Percentiles rank a stretch among this genome's conserved stretches.
These are phyloP conservation scores for Dallia pectoralis DNA, from an alignment of 2,797 vertebrate species.

Conservation along the genomic window DNA sequence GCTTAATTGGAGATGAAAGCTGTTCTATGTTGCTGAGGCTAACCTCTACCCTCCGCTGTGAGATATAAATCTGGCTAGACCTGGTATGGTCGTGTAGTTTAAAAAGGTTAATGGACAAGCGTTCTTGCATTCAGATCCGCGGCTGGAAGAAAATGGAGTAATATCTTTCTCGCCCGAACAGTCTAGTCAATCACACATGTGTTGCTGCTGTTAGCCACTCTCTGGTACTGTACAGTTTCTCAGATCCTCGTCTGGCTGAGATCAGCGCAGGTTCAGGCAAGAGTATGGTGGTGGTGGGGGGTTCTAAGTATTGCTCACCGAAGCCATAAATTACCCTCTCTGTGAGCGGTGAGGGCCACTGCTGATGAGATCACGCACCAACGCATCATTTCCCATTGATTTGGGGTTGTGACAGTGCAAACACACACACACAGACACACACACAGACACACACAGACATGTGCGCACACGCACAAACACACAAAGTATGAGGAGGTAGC, in stretches of 20 bases:
- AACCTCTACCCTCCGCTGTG: not conserved
- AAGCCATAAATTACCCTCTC: slow-evolving; percentile 70
- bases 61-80: not conserved
- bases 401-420: slow-evolving; percentile 37
- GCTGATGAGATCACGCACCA: slow-evolving; percentile 69
- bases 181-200: not conserved
- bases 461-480: slow-evolving; percentile 4
- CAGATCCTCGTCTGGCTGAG: slow-evolving; percentile 3
- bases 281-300: not conserved
- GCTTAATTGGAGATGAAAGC: not conserved
- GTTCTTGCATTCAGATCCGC: slow-evolving; percentile 1
- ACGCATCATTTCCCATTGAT: slow-evolving; percentile 71
- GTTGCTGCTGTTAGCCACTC: not conserved
- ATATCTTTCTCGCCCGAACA: not conserved
- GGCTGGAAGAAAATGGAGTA: not conserved
- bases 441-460: slow-evolving; percentile 1
- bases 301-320: slow-evolving; percentile 58
- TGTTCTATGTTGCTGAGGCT: not conserved
- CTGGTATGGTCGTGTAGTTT: not conserved
- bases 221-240: not conserved
- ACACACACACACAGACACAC: not conserved
- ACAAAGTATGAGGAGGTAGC: not conserved
- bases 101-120: not conserved
- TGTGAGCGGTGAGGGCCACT: slow-evolving; percentile 66
- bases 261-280: slow-evolving; percentile 1